Conservation (phyloP, 2,797 vertebrate genomes). For the Erethizon dorsatum region DNA sequence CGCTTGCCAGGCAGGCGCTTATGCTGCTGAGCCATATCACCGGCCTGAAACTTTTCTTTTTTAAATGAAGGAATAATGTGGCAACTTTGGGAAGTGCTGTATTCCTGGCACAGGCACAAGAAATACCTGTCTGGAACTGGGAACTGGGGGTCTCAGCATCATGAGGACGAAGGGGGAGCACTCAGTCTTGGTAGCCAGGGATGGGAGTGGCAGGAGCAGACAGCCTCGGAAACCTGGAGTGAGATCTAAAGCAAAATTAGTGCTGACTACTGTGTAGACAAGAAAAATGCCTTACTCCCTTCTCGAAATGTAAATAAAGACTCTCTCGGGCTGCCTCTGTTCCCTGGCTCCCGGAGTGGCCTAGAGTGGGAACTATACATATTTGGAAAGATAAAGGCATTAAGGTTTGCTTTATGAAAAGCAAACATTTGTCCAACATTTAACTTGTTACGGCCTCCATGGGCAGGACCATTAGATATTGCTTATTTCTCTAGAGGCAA, state of each 20-base stretch:
- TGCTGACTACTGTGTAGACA: not conserved
- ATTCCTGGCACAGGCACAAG: not conserved
- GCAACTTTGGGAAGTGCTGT: not conserved
- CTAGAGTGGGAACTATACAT: slow-evolving; percentile 71
- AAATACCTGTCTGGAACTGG: not conserved
- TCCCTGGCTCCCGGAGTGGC: slow-evolving; percentile 73
- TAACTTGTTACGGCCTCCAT: slow-evolving; percentile 69
- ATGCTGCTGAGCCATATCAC: no score
- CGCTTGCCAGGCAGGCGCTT: no score
- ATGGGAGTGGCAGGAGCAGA: not conserved
- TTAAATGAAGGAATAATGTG: not conserved
- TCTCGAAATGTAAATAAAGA: slow-evolving; percentile 63
- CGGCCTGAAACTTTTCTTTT: no score
- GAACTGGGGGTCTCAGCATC: not conserved
- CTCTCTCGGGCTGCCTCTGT: slow-evolving; percentile 53
- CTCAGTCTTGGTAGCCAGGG: not conserved
- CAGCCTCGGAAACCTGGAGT: not conserved
- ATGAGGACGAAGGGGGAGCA: accelerated
- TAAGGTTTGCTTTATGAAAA: slow-evolving; percentile 82
- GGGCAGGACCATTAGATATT: slow-evolving; percentile 67
- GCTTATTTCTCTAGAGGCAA: slow-evolving; percentile 1
- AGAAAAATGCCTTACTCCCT: slow-evolving; percentile 33
- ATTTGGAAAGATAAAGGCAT: slow-evolving; percentile 80
- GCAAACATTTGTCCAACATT: slow-evolving; percentile 84
- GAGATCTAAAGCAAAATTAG: not conserved